These are phyloP conservation scores for Sarcophaga variegata DNA, from an alignment of 2,888 invertebrate genomes.

Conservation along the genomic window DNA sequence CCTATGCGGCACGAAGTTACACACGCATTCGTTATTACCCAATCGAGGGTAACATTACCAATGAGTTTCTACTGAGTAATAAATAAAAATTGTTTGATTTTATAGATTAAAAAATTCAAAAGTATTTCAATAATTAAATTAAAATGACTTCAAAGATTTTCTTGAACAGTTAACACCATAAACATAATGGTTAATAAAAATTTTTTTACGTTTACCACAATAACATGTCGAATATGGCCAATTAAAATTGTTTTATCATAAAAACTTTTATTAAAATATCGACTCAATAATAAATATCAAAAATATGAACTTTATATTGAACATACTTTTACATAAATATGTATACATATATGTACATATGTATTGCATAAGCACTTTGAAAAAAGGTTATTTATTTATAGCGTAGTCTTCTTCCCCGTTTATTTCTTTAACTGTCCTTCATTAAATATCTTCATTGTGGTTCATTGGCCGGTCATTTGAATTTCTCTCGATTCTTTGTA, in stretches of 20 bases:
- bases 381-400: slow-evolving; percentile 10
- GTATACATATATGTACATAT: background rate
- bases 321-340: background rate
- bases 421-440: background rate
- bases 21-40: no score
- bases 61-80: no score
- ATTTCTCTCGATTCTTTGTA: slow-evolving; percentile 14
- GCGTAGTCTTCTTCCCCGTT: background rate
- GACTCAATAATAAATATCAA: background rate
- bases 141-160: no score
- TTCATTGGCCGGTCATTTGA: slow-evolving; percentile 34
- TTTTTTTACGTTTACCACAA: background rate
- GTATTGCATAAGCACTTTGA: background rate
- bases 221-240: background rate
- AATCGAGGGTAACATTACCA: no score
- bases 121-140: no score
- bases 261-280: background rate
- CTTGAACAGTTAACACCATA: no score
- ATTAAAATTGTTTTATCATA: background rate
- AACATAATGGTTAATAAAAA: no score
- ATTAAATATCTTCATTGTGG: slow-evolving; percentile 43
- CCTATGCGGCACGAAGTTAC: no score
- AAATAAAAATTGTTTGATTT: no score
- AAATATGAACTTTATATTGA: background rate
- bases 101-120: no score